phyloP scores from a whole-genome alignment of 2,888 invertebrate species.

The Hemithea aestivaria region DNA sequence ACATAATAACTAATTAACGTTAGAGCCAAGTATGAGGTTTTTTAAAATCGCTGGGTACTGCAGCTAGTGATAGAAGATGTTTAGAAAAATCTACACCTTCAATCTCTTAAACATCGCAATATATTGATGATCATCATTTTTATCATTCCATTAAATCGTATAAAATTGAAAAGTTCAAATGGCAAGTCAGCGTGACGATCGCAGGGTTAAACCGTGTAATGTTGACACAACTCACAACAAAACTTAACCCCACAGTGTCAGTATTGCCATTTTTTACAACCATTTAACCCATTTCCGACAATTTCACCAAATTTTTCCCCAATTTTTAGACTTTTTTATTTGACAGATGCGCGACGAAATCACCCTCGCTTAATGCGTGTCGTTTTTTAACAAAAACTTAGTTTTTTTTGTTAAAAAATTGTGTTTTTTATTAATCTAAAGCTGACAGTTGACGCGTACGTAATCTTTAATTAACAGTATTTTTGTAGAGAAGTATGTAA shows the following conservation, averaged over 20 bases:
- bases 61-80: too few species aligned
- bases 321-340: conserved; percentile 30
- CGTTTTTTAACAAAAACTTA: conserved; percentile 54
- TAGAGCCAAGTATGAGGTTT: too few species aligned
- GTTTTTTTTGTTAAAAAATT: conserved; percentile 43
- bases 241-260: conserved; percentile 62
- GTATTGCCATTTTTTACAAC: conserved; percentile 61
- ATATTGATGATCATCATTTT: conserved; percentile 6
- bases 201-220: conserved; percentile 53
- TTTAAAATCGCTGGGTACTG: too few species aligned
- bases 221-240: conserved; percentile 31
- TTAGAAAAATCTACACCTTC: too few species aligned
- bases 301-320: conserved; percentile 61
- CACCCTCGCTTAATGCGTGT: conserved; percentile 72
- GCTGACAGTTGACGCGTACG: conserved; percentile 77
- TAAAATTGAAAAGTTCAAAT: conserved; percentile 32
- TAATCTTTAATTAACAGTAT: conserved; percentile 77
- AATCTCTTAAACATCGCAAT: too few species aligned
- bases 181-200: conserved; percentile 41
- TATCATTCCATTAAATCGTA: conserved; percentile 8
- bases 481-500: conserved; percentile 52
- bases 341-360: conserved; percentile 65
- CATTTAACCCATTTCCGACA: conserved; percentile 76
- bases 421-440: conserved; percentile 60
- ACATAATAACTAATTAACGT: too few species aligned